A percentile compares a stretch with the other conserved stretches of the same genome.
phyloP scores from a whole-genome alignment of 2,797 vertebrate genomes.

The Onychomys arenicola region DNA sequence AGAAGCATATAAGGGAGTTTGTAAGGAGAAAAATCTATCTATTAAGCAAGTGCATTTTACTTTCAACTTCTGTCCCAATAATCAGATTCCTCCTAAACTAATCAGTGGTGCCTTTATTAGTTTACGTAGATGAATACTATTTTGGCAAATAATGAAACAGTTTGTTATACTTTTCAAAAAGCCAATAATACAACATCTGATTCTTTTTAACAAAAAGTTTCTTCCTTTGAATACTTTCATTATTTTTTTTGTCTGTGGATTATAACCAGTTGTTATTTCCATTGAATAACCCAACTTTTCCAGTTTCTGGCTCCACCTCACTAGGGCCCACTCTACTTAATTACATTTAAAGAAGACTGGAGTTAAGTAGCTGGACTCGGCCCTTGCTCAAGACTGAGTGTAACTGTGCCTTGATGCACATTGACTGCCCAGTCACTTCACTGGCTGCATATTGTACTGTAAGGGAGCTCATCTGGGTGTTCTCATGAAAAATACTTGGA shows the following conservation, averaged over 20 bases:
- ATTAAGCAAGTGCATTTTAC: slow-evolving; percentile 49
- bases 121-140: slow-evolving; percentile 82
- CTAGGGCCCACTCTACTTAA: slow-evolving; percentile 52
- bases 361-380: slow-evolving; percentile 52
- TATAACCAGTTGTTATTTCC: slow-evolving; percentile 81
- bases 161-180: slow-evolving; percentile 82
- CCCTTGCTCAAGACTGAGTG: not conserved
- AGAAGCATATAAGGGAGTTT: not conserved
- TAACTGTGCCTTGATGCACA: not conserved
- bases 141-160: slow-evolving; percentile 84
- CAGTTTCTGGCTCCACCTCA: slow-evolving; percentile 55
- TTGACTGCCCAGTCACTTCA: slow-evolving; percentile 46
- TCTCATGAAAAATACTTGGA: slow-evolving; percentile 65
- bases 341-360: slow-evolving; percentile 64
- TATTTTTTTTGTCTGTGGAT: slow-evolving; percentile 80
- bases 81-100: slow-evolving; percentile 75
- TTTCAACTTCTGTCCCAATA: slow-evolving; percentile 61
- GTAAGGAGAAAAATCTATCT: not conserved
- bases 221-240: slow-evolving; percentile 81
- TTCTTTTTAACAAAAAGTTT: slow-evolving; percentile 81
- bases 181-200: slow-evolving; percentile 82
- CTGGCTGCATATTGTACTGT: not conserved
- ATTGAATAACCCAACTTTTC: slow-evolving; percentile 72
- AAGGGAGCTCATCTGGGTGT: slow-evolving; percentile 30
- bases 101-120: slow-evolving; percentile 83